Base-by-base conservation (phyloP, 2,888 invertebrate genomes). In the Coelinius sp. region DNA sequence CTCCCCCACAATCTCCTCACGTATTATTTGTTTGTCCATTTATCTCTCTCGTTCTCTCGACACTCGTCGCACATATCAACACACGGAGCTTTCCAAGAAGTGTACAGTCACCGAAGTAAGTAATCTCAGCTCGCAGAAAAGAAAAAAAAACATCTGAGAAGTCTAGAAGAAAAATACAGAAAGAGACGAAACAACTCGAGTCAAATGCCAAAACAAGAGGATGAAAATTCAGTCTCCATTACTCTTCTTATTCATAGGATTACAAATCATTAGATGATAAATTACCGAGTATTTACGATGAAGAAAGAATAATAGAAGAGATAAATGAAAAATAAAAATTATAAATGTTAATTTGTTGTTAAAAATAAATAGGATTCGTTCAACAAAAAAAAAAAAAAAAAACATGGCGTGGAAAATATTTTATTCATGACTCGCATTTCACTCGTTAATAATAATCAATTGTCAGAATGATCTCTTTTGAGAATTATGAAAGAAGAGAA, bases 101-200 rank as follows among this genome's bases (percentile, higher is more conserved):
- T 74, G 85, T 86, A 86, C 86, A 86, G 83, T 84, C 84, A 75
- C 74, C 64, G 78, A 74, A 78, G 83, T 81, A 83, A 83, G 82
- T 80, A 76, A 78, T 73, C 49, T 20, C 56, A 35, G n/a, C 5
- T 49, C 65, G 59, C 17, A 25, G 63, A 69, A 25, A 64, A 68
- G 49, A 17, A 41, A 25, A 14, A 7, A 56, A 56, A 56, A 56
- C n/a, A 31, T 31, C 8, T 6, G 4, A 2, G 25, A 27, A 31
- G 27, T n/a, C 31, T 25, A 5, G 5, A 53, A n/a, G 25, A 52
- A 44, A 44, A 52, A 22, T 22, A 52, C 8, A 52, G 52, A 24
- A 44, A 44, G 46, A 49, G 4, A 14, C 14, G 20, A 49, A 41
- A 41, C 12, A 41, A 41, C n/a, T 41, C 41, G 4, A 10, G 41